Evolutionary conservation across 2,797 vertebrate genomes (phyloP), one percentile per base, ranked within the genome.

Genomic region (Pachyuromys duprasi): DNA sequence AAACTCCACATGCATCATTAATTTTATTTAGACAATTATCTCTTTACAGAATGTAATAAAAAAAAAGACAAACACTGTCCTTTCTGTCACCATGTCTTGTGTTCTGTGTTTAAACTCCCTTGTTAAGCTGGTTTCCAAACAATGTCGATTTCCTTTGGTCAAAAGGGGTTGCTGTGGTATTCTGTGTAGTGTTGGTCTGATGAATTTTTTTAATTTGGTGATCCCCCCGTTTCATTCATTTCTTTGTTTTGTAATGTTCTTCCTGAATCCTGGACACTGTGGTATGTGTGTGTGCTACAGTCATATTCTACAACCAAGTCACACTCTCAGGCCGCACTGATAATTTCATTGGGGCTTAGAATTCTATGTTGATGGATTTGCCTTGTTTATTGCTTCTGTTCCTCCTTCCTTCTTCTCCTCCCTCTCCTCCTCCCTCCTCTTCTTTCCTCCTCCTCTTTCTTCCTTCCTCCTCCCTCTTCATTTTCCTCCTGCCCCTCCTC

Each of bases 1-100:
- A 91, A 62, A 70, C 22, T 78, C 62, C 14, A 33, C 24, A 36
- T 36, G 39, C 5, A n/a, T 31, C 82, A 93, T 63, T 88, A 55
- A 36, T 93, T 95, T 91, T 57, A 33, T 70, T 62, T 92, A 82
- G 20, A 74, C 5, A 88, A 93, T 69, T 22, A 88, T 33, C 2
- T 91, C 70, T 92, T 49, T 5, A 60, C 80, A 76, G 83, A 2
- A 45, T 6, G 72, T 69, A 72, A 57, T 57, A 45, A 28, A 36
- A 45, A 17, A 78, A 22, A 36, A 70, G 57, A 49, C 14, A 42
- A 60, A 8, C 55, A 33, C 60, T 57, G 22, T 57, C 8, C 67
- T 24, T 5, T 7, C 6, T 22, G 65, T 26, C 18, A 13, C 15
- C 65, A 31, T 82, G 55, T 57, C 60, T 70, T 80, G 42, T 65